Conservation (phyloP, 2,797 vertebrate species). For the Rhynchotus rufescens region DNA sequence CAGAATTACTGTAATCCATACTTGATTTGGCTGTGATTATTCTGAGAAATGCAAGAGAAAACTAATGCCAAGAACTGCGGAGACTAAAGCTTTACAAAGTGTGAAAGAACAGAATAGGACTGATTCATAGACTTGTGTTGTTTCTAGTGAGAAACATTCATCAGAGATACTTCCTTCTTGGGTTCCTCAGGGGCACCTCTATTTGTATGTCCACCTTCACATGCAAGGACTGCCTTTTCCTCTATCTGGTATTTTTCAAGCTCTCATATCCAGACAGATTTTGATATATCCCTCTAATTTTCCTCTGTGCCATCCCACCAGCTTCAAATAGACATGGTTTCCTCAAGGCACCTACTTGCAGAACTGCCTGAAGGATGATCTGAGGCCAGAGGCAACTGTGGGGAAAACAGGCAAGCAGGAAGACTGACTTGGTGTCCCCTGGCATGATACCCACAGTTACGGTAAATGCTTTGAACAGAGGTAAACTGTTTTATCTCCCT, state of each 20-base stretch:
- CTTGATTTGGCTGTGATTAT: neutral
- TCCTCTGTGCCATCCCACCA: too few relatives aligned
- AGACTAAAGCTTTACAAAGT: neutral
- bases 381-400: neutral
- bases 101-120: neutral
- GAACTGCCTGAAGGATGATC: too few relatives aligned
- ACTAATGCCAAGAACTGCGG: accelerated
- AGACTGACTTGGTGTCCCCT: neutral
- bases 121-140: accelerated
- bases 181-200: neutral
- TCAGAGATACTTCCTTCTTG: accelerated
- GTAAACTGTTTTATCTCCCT: neutral
- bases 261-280: neutral
- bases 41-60: neutral
- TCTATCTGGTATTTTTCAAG: neutral
- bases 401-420: neutral
- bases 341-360: too few relatives aligned
- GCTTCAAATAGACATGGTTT: too few relatives aligned
- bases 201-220: neutral
- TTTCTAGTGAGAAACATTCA: neutral
- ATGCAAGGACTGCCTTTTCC: neutral
- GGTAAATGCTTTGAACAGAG: neutral
- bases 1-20: neutral
- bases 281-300: neutral
- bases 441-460: too few relatives aligned